A percentile compares a stretch with the other conserved stretches of the same genome.
Conservation (phyloP, 2,113 vertebrate genomes). For the Sapajus apella region DNA sequence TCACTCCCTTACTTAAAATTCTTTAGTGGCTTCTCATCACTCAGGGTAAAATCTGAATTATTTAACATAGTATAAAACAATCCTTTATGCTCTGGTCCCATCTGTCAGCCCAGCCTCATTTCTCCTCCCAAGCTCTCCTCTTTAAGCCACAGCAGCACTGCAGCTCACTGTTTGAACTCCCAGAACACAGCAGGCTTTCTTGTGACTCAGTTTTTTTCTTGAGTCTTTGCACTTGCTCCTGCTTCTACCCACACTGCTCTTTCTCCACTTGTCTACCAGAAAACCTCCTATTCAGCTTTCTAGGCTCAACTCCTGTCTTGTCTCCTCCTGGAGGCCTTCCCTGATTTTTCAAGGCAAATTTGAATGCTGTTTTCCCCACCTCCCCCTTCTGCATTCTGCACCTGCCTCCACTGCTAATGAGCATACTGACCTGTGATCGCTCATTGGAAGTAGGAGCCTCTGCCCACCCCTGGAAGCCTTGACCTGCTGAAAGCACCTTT, state of each 20-base stretch:
- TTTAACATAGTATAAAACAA: neutral
- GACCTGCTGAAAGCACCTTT: neutral
- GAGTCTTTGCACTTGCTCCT: neutral
- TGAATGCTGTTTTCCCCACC: neutral
- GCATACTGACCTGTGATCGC: too few relatives aligned
- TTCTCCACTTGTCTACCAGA: neutral
- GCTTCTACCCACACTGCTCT: neutral
- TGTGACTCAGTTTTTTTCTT: too few relatives aligned
- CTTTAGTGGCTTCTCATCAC: constrained; percentile 21
- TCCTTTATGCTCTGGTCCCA: neutral
- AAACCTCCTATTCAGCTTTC: neutral
- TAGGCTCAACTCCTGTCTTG: neutral
- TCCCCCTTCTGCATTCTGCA: rapidly evolving
- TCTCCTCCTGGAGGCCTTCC: neutral
- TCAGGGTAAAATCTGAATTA: constrained; percentile 7
- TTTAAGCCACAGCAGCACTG: neutral
- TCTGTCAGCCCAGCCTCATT: neutral
- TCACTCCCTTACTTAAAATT: constrained; percentile 24
- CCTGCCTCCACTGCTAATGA: neutral
- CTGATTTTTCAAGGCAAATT: neutral
- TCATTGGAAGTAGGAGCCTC: neutral
- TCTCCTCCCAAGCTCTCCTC: neutral
- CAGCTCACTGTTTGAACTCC: neutral
- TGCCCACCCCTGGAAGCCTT: neutral
- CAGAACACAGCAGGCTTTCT: neutral